phyloP scores from a whole-genome alignment of 2,797 vertebrate species.

The Sebastes goodei region DNA sequence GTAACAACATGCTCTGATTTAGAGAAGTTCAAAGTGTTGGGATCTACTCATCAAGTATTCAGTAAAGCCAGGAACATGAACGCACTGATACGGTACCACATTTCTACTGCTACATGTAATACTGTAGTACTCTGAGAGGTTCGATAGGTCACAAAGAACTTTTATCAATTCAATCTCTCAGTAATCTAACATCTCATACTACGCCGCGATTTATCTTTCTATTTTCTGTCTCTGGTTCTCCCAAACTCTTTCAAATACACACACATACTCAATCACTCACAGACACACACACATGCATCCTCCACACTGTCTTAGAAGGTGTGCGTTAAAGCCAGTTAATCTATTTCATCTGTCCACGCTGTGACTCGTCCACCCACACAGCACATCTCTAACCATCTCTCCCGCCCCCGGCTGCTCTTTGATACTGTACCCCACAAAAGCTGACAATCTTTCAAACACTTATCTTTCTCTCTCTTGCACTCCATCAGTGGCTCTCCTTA shows the following conservation, averaged over 20 bases:
- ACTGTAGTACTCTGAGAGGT: background rate
- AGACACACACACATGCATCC: background rate
- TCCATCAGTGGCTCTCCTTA: slow-evolving; percentile 34
- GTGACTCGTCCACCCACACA: slow-evolving; percentile 63
- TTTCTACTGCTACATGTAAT: background rate
- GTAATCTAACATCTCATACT: background rate
- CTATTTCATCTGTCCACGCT: slow-evolving; percentile 76
- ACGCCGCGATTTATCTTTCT: slow-evolving; percentile 16
- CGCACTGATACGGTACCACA: background rate
- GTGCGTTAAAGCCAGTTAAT: slow-evolving; percentile 67
- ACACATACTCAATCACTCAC: no score
- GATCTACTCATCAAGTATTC: slow-evolving; percentile 17
- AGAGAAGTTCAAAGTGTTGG: slow-evolving; percentile 14
- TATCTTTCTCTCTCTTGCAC: slow-evolving; percentile 44
- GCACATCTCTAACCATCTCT: slow-evolving; percentile 61
- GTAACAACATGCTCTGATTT: slow-evolving; percentile 28
- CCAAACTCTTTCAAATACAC: background rate
- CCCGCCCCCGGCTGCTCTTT: slow-evolving; percentile 64
- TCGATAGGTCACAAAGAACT: background rate
- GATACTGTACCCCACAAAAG: slow-evolving; percentile 63
- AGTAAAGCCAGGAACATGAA: background rate
- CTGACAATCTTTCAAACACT: slow-evolving; percentile 71
- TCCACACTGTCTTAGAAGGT: slow-evolving; percentile 60
- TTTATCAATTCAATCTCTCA: background rate
- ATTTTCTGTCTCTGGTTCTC: slow-evolving; percentile 6